Evolutionary conservation across 2,113 vertebrate genomes (phyloP), one percentile per base, ranked within the genome.

Genomic region (Toxostoma redivivum): DNA sequence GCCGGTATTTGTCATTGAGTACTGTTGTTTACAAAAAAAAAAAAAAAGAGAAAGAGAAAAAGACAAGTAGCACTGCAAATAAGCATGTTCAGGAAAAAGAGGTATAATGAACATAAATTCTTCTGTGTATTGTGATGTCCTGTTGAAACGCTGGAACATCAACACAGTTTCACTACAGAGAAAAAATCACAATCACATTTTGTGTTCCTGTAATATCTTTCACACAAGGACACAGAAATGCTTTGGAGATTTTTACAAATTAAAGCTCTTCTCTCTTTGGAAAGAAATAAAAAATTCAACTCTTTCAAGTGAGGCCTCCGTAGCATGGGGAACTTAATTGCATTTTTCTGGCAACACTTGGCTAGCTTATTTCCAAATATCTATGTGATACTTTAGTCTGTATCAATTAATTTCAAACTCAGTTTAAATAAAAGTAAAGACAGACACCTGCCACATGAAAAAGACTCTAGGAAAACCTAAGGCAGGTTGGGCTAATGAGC

Each of bases 1-100:
- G 97, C 78, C 98, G 97, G 90, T 99, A 97, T 87, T 98, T 98
- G 19, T 96, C 96, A 33, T 95, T 97, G 51, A 98, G 95, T 42
- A 72, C 99, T 99, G 87, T 96, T 85, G 83, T 97, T 81, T 16
- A 35, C 0, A 47, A 31, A 62, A 40, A 30, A 57, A 38, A 73
- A 7, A 25, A 11, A 37, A 37, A 31, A 20, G 17, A 42, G 42
- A n/a, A 44, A 61, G 19, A 72, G 25, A 80, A 25, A 66, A 21
- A 57, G 12, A 84, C 10, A 93, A 76, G 11, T 12, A 58, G 17
- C 15, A 64, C 11, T 58, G 37, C 6, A 78, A 77, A 25, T 24
- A 25, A 69, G 4, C 14, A 22, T n/a, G 7, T 54, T 86, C 16
- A 40, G 24, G 13, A 58, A 58, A 76, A 78, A 67, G 27, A 53